phyloP scores from a whole-genome alignment of 1,140 invertebrate genomes.

The Caenorhabditis latens region DNA sequence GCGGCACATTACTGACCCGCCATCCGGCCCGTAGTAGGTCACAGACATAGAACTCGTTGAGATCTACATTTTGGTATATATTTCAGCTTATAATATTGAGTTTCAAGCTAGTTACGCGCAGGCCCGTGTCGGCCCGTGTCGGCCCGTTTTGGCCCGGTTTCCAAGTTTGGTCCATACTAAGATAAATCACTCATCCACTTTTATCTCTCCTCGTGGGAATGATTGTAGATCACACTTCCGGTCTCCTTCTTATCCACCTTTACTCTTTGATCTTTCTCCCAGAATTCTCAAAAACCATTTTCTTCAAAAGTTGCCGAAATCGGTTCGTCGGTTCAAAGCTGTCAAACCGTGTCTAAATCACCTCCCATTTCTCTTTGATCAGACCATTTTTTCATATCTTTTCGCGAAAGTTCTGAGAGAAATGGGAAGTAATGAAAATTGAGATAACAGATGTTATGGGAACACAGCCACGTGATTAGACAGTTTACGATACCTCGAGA shows the following conservation, averaged over 20 bases:
- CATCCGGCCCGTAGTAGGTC: too few species aligned
- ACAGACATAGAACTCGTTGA: too few species aligned
- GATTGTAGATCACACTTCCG: too few species aligned
- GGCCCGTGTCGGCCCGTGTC: too few species aligned
- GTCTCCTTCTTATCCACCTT: background rate
- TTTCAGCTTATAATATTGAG: too few species aligned
- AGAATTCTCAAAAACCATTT: background rate
- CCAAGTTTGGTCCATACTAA: too few species aligned
- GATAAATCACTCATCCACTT: too few species aligned
- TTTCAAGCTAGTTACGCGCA: too few species aligned
- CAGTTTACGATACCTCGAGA: background rate
- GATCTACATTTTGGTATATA: too few species aligned
- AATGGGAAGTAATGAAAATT: background rate
- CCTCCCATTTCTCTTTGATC: background rate
- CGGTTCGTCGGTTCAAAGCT: background rate
- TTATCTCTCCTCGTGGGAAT: too few species aligned
- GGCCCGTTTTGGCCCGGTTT: too few species aligned
- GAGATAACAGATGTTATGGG: conserved; percentile 4
- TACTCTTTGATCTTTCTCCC: conserved; percentile 10
- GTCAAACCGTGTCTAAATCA: conserved; percentile 20
- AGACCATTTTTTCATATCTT: background rate
- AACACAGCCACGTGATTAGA: conserved; percentile 19
- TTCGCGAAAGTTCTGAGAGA: conserved; percentile 2
- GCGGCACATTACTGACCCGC: too few species aligned
- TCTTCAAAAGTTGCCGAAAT: background rate